phyloP scores from a whole-genome alignment of 2,113 vertebrate species.

The Charina bottae region DNA sequence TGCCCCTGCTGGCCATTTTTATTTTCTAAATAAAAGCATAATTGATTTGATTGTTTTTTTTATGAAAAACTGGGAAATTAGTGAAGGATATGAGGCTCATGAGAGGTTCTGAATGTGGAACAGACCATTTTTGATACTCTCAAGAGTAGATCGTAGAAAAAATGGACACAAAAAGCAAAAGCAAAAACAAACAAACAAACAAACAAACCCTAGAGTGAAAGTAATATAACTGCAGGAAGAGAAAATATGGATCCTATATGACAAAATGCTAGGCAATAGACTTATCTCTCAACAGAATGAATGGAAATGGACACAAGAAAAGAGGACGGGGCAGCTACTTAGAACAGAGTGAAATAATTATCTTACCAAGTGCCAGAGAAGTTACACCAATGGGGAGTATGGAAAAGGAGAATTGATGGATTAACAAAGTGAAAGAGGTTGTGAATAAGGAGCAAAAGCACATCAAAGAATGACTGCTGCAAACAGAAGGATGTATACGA shows the following conservation, averaged over 20 bases:
- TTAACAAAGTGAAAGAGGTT: neutral
- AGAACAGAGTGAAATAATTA: neutral
- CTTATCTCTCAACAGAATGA: neutral
- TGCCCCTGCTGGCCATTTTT: neutral
- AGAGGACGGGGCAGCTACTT: neutral
- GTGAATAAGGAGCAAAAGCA: neutral
- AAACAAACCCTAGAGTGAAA: neutral
- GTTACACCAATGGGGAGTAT: neutral
- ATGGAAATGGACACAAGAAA: neutral
- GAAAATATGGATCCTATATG: neutral
- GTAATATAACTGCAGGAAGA: neutral
- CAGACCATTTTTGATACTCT: neutral
- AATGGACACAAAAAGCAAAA: neutral
- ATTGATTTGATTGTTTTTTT: neutral
- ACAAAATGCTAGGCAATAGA: neutral
- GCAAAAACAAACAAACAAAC: neutral
- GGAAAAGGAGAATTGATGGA: neutral
- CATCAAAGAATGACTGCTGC: neutral
- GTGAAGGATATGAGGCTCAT: neutral
- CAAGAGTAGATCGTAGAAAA: neutral
- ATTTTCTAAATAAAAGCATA: neutral
- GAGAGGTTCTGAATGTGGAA: neutral
- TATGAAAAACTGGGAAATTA: neutral
- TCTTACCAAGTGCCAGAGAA: neutral
- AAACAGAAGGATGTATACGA: neutral